A percentile compares a stretch with the other conserved stretches of the same genome.
Evolutionary conservation across 1,140 invertebrate genomes (phyloP).

Genomic region (Lethrus apterus): DNA sequence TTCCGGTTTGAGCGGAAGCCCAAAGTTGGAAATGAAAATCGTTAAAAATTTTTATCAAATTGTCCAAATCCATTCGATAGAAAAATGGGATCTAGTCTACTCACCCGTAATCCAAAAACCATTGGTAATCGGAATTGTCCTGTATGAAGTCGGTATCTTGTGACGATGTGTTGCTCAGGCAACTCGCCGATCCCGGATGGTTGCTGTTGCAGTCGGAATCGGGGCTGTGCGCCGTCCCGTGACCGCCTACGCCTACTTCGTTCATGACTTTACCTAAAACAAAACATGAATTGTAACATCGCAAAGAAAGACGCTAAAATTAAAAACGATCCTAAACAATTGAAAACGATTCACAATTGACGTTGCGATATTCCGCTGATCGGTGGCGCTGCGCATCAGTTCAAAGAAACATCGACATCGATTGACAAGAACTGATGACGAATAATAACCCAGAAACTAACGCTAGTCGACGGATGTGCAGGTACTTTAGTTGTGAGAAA

Average conservation of each 20-base stretch:
- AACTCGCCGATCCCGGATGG: constrained; percentile 35
- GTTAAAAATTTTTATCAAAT: no score
- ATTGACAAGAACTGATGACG: no score
- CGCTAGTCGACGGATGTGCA: no score
- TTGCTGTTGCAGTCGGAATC: constrained; percentile 42
- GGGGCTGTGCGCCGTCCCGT: constrained; percentile 32
- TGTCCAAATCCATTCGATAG: not conserved
- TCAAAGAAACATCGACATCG: no score
- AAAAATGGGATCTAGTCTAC: constrained; percentile 21
- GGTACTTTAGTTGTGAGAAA: no score
- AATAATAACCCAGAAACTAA: no score
- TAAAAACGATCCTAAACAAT: no score
- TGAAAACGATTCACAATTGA: no score
- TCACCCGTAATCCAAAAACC: constrained; percentile 82
- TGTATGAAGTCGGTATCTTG: constrained; percentile 67
- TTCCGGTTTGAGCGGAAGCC: not conserved
- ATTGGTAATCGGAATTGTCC: constrained; percentile 83
- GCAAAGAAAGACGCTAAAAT: no score
- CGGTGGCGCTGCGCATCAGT: no score
- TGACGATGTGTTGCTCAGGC: constrained; percentile 38
- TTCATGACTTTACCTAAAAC: constrained; percentile 39
- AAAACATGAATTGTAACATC: constrained; percentile 13
- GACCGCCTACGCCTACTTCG: constrained; percentile 32
- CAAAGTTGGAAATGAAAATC: not conserved
- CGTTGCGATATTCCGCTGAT: no score